These are phyloP conservation scores for Antechinus stuartii DNA, from an alignment of 2,113 vertebrate genomes.

Conservation along the genomic window DNA sequence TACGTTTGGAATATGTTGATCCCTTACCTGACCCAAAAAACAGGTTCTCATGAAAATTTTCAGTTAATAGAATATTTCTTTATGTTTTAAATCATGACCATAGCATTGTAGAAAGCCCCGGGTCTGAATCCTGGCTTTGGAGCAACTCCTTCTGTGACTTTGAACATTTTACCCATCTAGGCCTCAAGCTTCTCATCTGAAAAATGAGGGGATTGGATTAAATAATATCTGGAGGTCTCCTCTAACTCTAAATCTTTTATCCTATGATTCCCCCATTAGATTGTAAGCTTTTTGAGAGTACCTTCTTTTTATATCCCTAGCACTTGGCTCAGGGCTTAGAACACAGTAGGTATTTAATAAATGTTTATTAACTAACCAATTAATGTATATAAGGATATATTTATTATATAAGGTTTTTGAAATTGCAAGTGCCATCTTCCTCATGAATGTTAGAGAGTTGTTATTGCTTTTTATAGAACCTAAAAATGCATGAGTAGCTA, in stretches of 20 bases:
- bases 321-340: not conserved
- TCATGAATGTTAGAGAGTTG: not conserved
- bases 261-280: not conserved
- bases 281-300: not conserved
- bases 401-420: not conserved
- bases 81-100: not conserved
- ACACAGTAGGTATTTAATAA: not conserved
- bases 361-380: not conserved
- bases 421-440: not conserved
- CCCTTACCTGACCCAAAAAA: not conserved
- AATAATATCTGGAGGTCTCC: not conserved
- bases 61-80: conserved; percentile 16
- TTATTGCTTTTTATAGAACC: not conserved
- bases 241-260: not conserved
- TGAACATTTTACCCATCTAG: not conserved
- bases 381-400: not conserved
- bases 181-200: not conserved
- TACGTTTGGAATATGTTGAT: conserved; percentile 8
- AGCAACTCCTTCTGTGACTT: not conserved
- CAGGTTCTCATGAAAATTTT: conserved; percentile 14
- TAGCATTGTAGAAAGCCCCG: not conserved
- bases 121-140: too few species aligned
- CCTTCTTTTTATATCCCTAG: not conserved
- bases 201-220: not conserved
- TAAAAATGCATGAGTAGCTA: not conserved